Conservation (phyloP, 1,140 invertebrate genomes). For the Macrostomum lignano region DNA sequence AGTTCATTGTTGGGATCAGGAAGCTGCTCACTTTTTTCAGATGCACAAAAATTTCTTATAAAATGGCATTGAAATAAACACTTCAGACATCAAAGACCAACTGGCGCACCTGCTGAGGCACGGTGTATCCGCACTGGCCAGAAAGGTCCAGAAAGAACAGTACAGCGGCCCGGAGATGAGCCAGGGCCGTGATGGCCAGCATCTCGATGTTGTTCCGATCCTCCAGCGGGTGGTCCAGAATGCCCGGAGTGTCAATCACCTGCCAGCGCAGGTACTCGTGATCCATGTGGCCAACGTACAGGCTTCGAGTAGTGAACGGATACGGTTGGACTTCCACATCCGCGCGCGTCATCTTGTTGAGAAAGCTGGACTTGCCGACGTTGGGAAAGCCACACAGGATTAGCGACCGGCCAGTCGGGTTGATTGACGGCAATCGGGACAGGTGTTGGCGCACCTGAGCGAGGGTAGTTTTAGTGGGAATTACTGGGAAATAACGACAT, state of each 20-base stretch:
- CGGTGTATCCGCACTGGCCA: conserved; percentile 70
- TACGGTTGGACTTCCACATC: conserved; percentile 98
- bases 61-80: too few species aligned
- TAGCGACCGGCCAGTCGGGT: conserved; percentile 85
- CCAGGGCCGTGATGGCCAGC: conserved; percentile 90
- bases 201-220: conserved; percentile 91
- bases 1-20: too few species aligned
- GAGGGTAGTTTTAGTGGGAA: too few species aligned
- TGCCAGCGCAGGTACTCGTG: conserved; percentile 74
- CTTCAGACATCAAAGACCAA: too few species aligned
- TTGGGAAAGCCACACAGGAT: conserved; percentile 96
- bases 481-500: too few species aligned
- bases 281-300: conserved; percentile 93
- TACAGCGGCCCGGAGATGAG: conserved; percentile 69
- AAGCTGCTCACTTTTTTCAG: too few species aligned
- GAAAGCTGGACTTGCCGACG: conserved; percentile 97
- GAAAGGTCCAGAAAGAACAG: conserved; percentile 79
- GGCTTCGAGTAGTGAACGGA: conserved; percentile 89
- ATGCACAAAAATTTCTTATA: too few species aligned
- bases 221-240: conserved; percentile 82
- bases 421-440: conserved; percentile 81
- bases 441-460: conserved; percentile 95
- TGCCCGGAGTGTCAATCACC: conserved; percentile 88
- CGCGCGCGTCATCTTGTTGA: conserved; percentile 93
- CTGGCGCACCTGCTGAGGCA: conserved; percentile 83